Conservation (phyloP, 1,140 invertebrate genomes). For the Listronotus oregonensis region DNA sequence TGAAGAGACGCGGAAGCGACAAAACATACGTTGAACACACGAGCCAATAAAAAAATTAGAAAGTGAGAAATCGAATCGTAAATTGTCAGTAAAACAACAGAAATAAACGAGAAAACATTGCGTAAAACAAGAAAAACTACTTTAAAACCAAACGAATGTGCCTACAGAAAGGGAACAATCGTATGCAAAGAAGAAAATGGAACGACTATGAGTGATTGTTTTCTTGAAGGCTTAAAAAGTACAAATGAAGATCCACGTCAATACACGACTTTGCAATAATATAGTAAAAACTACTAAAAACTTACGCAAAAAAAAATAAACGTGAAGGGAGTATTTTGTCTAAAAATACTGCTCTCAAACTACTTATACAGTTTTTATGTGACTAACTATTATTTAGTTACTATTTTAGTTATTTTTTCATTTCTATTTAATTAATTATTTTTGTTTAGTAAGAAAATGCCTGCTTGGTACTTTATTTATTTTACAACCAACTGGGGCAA, state of each 20-base stretch:
- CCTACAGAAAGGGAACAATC: constrained; percentile 6
- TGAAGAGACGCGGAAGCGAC: constrained; percentile 52
- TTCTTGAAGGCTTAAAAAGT: constrained; percentile 9
- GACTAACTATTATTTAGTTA: constrained; percentile 16
- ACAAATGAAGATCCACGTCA: constrained; percentile 2
- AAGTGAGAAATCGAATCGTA: constrained; percentile 33
- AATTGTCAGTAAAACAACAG: constrained; percentile 33
- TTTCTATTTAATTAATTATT: constrained; percentile 16
- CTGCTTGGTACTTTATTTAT: not conserved
- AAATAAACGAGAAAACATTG: constrained; percentile 18
- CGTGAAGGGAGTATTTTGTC: constrained; percentile 1
- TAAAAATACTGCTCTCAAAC: not conserved
- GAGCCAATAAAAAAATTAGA: constrained; percentile 31
- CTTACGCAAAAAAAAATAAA: constrained; percentile 10
- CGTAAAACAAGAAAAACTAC: constrained; percentile 1
- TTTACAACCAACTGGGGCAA: constrained; percentile 1
- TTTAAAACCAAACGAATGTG: constrained; percentile 7
- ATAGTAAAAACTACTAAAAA: constrained; percentile 2
- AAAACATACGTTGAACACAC: constrained; percentile 19
- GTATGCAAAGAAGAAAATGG: not conserved
- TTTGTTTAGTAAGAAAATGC: constrained; percentile 1
- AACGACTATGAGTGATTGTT: constrained; percentile 6
- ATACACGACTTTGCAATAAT: constrained; percentile 5
- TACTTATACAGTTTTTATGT: constrained; percentile 7
- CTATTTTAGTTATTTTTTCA: constrained; percentile 12